Percentiles rank a stretch among this genome's conserved stretches.
Conservation (phyloP, 2,797 vertebrate species). For the Pangasius djambal region DNA sequence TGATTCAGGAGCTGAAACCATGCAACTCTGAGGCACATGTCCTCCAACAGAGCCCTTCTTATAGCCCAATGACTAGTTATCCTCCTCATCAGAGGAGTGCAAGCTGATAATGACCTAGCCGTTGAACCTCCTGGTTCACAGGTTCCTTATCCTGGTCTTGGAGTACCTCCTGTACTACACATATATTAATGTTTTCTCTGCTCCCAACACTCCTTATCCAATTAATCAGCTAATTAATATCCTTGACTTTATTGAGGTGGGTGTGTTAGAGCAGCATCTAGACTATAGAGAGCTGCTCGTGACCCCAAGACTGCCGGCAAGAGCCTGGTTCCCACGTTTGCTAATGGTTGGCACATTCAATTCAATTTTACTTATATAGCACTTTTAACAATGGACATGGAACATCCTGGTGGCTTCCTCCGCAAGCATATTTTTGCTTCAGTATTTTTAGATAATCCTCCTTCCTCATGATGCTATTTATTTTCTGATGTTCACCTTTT, state of each 20-base stretch:
- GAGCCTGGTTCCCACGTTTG: background rate
- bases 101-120: background rate
- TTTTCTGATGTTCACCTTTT: background rate
- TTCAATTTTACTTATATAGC: background rate
- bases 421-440: background rate
- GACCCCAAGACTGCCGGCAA: background rate
- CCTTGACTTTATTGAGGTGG: background rate
- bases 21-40: background rate
- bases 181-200: background rate
- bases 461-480: background rate
- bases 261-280: background rate
- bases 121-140: background rate
- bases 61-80: background rate
- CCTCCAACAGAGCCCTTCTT: background rate
- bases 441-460: background rate
- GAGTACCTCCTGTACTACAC: background rate
- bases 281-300: background rate
- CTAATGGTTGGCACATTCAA: background rate
- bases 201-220: background rate
- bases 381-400: background rate
- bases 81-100: background rate
- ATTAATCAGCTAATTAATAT: background rate
- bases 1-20: background rate
- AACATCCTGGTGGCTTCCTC: background rate
- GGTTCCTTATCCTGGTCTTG: too few species aligned